Evolutionary conservation across 2,113 vertebrate species (phyloP).

Genomic region (Himantopus leucocephalus): DNA sequence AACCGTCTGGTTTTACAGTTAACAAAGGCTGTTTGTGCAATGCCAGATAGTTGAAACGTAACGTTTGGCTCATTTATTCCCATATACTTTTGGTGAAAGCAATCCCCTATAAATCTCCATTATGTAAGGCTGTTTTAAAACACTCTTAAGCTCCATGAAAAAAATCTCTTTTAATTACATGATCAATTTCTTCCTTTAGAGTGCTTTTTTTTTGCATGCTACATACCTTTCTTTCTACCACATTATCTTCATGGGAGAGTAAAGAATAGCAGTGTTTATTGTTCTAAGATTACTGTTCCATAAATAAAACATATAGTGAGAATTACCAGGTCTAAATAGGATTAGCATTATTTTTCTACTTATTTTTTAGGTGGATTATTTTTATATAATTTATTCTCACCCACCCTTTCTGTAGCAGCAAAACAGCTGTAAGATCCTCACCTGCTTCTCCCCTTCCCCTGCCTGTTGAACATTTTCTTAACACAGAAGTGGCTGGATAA

Average conservation of each 20-base stretch:
- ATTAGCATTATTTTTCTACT: neutral
- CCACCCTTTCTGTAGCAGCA: neutral
- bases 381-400: neutral
- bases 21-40: neutral
- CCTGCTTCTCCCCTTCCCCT: neutral
- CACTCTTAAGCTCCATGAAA: neutral
- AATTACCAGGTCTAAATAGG: neutral
- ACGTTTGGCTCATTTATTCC: neutral
- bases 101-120: neutral
- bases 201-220: neutral
- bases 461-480: neutral
- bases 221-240: neutral
- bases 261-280: neutral
- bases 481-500: neutral
- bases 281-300: neutral
- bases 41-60: neutral
- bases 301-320: neutral
- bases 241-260: neutral
- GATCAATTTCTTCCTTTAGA: neutral
- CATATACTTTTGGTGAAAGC: neutral
- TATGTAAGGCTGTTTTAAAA: neutral
- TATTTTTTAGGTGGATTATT: conserved; percentile 10
- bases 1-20: neutral
- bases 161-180: neutral
- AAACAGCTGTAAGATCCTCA: neutral